Percentiles rank a stretch among this genome's conserved stretches.
Evolutionary conservation across 1,140 invertebrate genomes (phyloP).

Genomic region (Drosophila cardini): DNA sequence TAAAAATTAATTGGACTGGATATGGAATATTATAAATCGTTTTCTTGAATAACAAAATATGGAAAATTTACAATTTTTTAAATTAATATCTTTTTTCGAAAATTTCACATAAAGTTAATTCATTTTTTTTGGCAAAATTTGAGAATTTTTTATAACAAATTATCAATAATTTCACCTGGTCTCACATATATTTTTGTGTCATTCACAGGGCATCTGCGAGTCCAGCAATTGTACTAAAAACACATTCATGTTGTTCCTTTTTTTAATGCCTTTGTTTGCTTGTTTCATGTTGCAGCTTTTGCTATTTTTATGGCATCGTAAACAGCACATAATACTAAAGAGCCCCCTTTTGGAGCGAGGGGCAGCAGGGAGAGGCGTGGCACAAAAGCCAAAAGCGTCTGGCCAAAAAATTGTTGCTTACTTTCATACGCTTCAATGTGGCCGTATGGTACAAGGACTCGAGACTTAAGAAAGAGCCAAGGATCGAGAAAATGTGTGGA

Average conservation of each 20-base stretch:
- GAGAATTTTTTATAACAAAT: too few relatives aligned
- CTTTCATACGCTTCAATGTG: neutral
- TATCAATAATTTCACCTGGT: too few relatives aligned
- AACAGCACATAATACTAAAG: conserved; percentile 59
- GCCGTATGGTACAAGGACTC: conserved; percentile 1
- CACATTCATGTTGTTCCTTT: conserved; percentile 10
- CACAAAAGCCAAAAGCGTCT: conserved; percentile 35
- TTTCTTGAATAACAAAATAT: too few relatives aligned
- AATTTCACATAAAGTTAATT: too few relatives aligned
- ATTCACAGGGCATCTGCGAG: neutral
- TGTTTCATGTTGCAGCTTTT: conserved; percentile 42
- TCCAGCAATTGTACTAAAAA: neutral
- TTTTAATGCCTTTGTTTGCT: conserved; percentile 47
- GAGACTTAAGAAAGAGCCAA: neutral
- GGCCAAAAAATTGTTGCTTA: conserved; percentile 48
- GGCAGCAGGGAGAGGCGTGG: conserved; percentile 5
- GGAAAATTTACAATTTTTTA: too few relatives aligned
- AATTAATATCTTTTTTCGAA: too few relatives aligned
- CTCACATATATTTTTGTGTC: too few relatives aligned
- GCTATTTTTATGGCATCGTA: conserved; percentile 53
- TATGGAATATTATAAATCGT: too few relatives aligned
- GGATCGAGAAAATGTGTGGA: neutral
- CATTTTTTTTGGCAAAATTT: too few relatives aligned
- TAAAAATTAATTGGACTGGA: too few relatives aligned
- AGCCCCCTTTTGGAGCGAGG: conserved; percentile 20